Percentiles rank a stretch among this genome's conserved stretches.
phyloP scores from a whole-genome alignment of 2,113 vertebrate genomes.

The Tamias sibiricus region DNA sequence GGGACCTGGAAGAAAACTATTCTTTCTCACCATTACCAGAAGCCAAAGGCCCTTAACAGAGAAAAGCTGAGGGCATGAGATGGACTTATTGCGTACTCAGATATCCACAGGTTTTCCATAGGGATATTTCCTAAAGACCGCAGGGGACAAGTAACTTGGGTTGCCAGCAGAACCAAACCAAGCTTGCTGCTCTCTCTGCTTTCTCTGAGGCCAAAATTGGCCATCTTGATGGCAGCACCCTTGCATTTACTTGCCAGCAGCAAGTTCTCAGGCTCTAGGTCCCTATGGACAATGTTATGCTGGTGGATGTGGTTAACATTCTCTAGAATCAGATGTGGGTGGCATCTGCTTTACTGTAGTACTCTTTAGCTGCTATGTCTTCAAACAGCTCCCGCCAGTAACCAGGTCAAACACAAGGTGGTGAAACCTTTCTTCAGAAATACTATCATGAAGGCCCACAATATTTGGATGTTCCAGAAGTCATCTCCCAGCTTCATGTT shows the following conservation, averaged over 20 bases:
- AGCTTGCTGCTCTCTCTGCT: too few species aligned
- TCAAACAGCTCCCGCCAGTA: too few species aligned
- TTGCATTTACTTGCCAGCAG: conserved; percentile 99
- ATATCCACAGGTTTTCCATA: conserved; percentile 99
- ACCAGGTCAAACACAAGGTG: too few species aligned
- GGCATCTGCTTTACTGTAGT: conserved; percentile 4
- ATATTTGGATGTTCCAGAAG: too few species aligned
- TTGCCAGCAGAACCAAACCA: conserved; percentile 99
- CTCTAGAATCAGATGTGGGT: conserved; percentile 99
- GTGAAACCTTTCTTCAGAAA: too few species aligned
- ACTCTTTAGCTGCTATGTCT: too few species aligned
- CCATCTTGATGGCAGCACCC: conserved; percentile 97
- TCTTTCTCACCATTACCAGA: conserved; percentile 5
- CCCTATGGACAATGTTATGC: conserved; percentile 99
- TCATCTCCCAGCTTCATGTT: too few species aligned
- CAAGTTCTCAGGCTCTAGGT: conserved; percentile 99
- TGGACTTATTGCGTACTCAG: conserved; percentile 98
- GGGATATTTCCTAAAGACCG: conserved; percentile 99
- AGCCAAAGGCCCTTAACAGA: conserved; percentile 35
- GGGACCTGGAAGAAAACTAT: not conserved
- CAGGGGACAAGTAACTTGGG: conserved; percentile 98
- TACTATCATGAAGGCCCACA: too few species aligned
- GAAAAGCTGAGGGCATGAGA: conserved; percentile 58
- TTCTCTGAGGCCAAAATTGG: conserved; percentile 97
- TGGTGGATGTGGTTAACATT: conserved; percentile 99